Evolutionary conservation across 53 echinoderm and acorn worm species (phyloP).

Genomic region (Astropecten irregularis): DNA sequence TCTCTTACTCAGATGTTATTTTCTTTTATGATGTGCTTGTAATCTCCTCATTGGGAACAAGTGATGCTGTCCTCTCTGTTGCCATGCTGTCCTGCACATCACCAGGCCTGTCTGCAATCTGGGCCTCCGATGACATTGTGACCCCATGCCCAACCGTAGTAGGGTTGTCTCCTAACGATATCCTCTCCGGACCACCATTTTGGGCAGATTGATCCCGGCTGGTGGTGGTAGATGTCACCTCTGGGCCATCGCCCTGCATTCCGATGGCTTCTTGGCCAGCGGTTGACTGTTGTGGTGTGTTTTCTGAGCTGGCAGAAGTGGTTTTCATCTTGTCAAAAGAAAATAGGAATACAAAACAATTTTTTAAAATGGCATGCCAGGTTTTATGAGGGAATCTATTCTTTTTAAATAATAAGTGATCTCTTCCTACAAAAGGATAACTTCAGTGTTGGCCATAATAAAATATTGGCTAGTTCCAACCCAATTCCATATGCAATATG

Average conservation of each 20-base stretch:
- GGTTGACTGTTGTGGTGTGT: not conserved
- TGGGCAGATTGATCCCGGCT: not conserved
- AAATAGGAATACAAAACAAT: not conserved
- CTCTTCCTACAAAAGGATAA: no score
- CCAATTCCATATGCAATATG: no score
- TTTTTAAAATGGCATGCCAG: not conserved
- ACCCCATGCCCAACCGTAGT: no score
- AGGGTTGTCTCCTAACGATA: no score
- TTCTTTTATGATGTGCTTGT: conserved; percentile 2
- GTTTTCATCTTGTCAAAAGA: not conserved
- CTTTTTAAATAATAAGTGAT: not conserved
- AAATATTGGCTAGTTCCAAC: no score
- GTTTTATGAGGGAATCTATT: not conserved
- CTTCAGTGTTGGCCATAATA: no score
- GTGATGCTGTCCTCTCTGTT: not conserved
- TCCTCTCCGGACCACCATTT: not conserved
- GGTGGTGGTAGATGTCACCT: conserved; percentile 50
- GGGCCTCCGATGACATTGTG: conserved; percentile 2
- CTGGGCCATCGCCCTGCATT: conserved; percentile 3
- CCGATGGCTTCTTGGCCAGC: not conserved
- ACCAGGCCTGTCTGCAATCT: not conserved
- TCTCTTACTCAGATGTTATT: no score
- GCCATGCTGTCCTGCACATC: not conserved
- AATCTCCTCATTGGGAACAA: not conserved
- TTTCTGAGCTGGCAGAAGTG: not conserved